These are phyloP conservation scores for Nanorana parkeri DNA, from an alignment of 2,113 vertebrate genomes.

Conservation along the genomic window DNA sequence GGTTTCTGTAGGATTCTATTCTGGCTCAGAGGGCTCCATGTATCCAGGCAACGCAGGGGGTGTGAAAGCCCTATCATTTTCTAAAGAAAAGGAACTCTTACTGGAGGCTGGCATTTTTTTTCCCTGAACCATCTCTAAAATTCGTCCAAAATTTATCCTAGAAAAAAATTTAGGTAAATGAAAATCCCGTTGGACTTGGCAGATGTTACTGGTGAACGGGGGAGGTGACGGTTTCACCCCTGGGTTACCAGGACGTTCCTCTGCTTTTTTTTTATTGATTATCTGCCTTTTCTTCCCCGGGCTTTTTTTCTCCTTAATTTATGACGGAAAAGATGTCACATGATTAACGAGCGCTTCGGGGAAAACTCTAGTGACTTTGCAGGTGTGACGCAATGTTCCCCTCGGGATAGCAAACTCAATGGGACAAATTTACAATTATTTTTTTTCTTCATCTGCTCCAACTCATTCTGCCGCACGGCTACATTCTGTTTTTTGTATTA, in stretches of 20 bases:
- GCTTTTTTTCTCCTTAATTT: neutral
- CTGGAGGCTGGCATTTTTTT: neutral
- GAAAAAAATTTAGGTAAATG: neutral
- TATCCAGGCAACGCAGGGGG: slow-evolving; percentile 19
- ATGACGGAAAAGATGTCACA: neutral
- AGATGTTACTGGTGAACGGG: neutral
- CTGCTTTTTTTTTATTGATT: neutral
- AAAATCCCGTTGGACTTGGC: neutral
- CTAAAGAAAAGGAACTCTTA: neutral
- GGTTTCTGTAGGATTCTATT: slow-evolving; percentile 13
- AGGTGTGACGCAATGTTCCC: no score
- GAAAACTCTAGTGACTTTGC: neutral
- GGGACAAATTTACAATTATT: no score
- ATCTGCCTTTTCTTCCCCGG: neutral
- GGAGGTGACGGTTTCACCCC: no score
- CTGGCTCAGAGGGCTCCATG: neutral
- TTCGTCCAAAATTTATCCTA: neutral
- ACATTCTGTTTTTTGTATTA: no score
- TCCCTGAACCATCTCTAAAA: neutral
- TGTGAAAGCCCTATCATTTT: neutral
- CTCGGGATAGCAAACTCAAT: no score
- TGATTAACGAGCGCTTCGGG: slow-evolving; percentile 9
- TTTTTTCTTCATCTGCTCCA: no score
- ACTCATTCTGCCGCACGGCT: no score
- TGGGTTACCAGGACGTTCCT: neutral